phyloP scores from a whole-genome alignment of 2,888 invertebrate genomes.

The Dascillus cervinus region DNA sequence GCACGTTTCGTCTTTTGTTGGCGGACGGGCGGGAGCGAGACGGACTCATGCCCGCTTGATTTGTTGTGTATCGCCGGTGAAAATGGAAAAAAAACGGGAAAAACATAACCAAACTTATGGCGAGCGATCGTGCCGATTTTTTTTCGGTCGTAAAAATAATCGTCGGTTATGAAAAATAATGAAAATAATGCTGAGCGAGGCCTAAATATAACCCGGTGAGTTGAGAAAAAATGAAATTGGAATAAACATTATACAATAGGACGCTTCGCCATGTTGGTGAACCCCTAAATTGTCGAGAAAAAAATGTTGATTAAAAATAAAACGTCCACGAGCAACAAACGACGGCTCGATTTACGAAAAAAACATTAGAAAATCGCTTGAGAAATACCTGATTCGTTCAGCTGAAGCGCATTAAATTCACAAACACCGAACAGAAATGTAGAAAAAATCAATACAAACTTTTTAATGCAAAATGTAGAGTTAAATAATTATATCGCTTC shows the following conservation, averaged over 20 bases:
- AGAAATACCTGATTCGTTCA: constrained; percentile 25
- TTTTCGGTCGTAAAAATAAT: too few relatives aligned
- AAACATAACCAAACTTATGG: too few relatives aligned
- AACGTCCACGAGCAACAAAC: constrained; percentile 24
- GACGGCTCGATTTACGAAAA: constrained; percentile 2
- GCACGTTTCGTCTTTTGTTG: too few relatives aligned
- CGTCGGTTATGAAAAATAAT: too few relatives aligned
- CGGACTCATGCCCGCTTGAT: too few relatives aligned
- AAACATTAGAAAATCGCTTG: constrained; percentile 9
- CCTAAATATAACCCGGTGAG: too few relatives aligned
- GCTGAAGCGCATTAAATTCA: constrained; percentile 22
- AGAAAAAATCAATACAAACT: constrained; percentile 42
- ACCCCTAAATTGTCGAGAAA: constrained; percentile 39
- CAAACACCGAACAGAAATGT: constrained; percentile 33
- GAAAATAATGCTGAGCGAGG: too few relatives aligned
- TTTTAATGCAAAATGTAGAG: constrained; percentile 44
- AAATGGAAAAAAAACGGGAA: too few relatives aligned
- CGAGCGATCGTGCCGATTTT: too few relatives aligned
- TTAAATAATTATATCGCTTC: constrained; percentile 44
- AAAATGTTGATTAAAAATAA: constrained; percentile 38
- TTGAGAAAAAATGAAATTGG: constrained; percentile 3
- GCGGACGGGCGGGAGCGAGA: too few relatives aligned
- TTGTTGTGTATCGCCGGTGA: too few relatives aligned
- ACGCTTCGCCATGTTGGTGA: constrained; percentile 43
- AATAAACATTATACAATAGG: constrained; percentile 21